Percentiles rank a stretch among this genome's conserved stretches.
Evolutionary conservation across 2,797 vertebrate genomes (phyloP).

Genomic region (Enteromius fasciolatus): DNA sequence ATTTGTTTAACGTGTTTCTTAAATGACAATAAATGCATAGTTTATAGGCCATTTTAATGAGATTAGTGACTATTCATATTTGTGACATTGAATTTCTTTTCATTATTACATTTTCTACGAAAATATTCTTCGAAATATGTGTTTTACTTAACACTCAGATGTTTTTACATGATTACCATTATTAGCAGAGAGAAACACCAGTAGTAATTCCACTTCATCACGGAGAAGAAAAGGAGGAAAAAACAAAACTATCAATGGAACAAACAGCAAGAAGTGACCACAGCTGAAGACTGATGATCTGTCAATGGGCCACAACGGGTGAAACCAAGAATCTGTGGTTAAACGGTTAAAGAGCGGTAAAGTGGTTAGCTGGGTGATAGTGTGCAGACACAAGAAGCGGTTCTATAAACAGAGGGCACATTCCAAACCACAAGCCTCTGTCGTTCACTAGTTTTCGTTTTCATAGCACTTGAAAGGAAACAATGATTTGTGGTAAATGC

Average conservation of each 20-base stretch:
- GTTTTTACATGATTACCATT: not conserved
- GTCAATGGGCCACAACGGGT: not conserved
- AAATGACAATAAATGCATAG: not conserved
- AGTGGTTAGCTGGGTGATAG: not conserved
- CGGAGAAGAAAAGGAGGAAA: slow-evolving; percentile 67
- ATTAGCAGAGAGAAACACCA: slow-evolving; percentile 61
- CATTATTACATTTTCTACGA: not conserved
- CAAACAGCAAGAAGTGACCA: slow-evolving; percentile 47
- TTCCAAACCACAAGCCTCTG: slow-evolving; percentile 15
- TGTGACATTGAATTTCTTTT: not conserved
- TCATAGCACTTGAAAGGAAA: not conserved
- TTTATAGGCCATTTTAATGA: not conserved
- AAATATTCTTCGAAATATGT: not conserved
- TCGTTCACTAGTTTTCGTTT: not conserved
- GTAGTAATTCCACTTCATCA: slow-evolving; percentile 51
- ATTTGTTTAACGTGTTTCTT: not conserved
- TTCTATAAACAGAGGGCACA: not conserved
- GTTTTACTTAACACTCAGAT: not conserved
- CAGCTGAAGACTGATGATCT: not conserved
- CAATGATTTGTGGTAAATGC: not conserved
- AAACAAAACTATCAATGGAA: slow-evolving; percentile 64
- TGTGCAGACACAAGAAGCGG: not conserved
- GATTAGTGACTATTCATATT: not conserved
- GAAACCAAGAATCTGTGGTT: not conserved
- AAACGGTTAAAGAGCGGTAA: not conserved